Percentiles rank a stretch among this genome's conserved stretches.
Evolutionary conservation across 1,140 invertebrate species (phyloP).

Genomic region (Lordiphosa mommai): DNA sequence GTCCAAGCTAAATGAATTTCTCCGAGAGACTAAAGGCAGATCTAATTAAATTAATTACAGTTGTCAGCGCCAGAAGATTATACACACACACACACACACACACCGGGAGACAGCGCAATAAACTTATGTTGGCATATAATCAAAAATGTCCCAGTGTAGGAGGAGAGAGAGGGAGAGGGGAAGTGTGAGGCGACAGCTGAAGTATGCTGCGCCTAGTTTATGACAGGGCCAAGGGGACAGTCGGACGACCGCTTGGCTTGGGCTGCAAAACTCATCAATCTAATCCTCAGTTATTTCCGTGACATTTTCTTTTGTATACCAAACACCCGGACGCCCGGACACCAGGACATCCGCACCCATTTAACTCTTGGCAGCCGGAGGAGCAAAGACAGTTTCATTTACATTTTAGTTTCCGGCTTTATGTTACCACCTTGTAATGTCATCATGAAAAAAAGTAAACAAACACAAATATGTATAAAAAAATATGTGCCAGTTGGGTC

Average conservation of each 20-base stretch:
- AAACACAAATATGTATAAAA: neutral
- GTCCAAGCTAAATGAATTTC: constrained; percentile 39
- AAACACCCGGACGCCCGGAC: constrained; percentile 13
- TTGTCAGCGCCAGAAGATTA: constrained; percentile 58
- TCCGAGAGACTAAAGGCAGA: constrained; percentile 20
- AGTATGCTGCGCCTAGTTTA: constrained; percentile 40
- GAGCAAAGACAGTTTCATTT: constrained; percentile 55
- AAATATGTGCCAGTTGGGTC: too few relatives aligned
- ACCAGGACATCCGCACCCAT: constrained; percentile 44
- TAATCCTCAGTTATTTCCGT: constrained; percentile 74
- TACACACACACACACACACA: constrained; percentile 45
- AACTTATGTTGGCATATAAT: constrained; percentile 66
- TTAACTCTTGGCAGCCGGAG: constrained; percentile 38
- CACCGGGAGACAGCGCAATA: constrained; percentile 52
- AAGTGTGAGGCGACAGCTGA: constrained; percentile 4
- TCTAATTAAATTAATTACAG: constrained; percentile 74
- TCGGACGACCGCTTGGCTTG: constrained; percentile 44
- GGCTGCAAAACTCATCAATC: constrained; percentile 66
- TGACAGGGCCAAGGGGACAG: constrained; percentile 30
- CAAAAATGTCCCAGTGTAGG: constrained; percentile 36
- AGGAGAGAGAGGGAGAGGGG: too few relatives aligned
- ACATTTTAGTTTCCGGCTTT: constrained; percentile 65
- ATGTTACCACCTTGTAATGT: constrained; percentile 60
- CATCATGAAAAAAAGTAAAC: constrained; percentile 54
- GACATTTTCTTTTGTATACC: constrained; percentile 66